These are phyloP conservation scores for Prinia subflava DNA, from an alignment of 2,113 vertebrate genomes.

Conservation along the genomic window DNA sequence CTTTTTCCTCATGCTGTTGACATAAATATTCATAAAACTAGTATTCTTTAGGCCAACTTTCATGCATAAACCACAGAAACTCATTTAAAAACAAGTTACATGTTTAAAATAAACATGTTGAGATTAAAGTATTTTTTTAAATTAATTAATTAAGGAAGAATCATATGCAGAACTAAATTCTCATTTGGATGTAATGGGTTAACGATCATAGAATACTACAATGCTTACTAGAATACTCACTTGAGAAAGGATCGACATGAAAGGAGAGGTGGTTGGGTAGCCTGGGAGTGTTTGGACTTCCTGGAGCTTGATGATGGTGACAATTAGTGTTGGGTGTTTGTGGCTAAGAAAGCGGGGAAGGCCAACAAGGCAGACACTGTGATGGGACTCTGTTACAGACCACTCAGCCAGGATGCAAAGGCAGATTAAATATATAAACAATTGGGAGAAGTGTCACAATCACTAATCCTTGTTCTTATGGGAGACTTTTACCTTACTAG, in stretches of 20 bases:
- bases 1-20: background rate
- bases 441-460: background rate
- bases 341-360: background rate
- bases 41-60: background rate
- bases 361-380: background rate
- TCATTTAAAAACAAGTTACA: background rate
- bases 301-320: background rate
- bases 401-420: background rate
- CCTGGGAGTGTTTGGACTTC: background rate
- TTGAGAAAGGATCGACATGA: rapidly evolving
- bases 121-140: background rate
- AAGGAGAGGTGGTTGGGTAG: background rate
- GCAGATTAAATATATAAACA: background rate
- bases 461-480: background rate
- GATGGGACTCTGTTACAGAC: background rate
- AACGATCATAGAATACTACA: background rate
- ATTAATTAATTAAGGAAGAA: background rate
- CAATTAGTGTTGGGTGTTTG: background rate
- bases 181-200: background rate
- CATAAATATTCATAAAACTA: background rate
- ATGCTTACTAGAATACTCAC: background rate
- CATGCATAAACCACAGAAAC: background rate
- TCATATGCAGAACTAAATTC: background rate
- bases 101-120: background rate
- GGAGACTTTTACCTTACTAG: background rate